Evolutionary conservation across 2,113 vertebrate species (phyloP).

Genomic region (Pheucticus melanocephalus): DNA sequence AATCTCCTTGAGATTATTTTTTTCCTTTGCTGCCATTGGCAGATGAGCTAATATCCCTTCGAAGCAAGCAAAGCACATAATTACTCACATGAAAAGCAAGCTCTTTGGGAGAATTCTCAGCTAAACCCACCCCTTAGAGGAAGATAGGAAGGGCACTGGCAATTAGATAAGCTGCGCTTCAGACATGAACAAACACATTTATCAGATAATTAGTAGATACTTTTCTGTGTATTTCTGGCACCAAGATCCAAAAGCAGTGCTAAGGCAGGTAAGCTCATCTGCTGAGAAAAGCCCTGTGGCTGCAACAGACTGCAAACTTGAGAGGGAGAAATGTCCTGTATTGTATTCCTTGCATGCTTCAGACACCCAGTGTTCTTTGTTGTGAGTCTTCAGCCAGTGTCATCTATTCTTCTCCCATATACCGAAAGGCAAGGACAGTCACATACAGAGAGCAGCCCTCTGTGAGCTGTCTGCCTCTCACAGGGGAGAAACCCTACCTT

Average conservation of each 20-base stretch:
- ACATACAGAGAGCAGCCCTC: neutral
- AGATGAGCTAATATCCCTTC: slow-evolving; percentile 63
- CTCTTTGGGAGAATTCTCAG: slow-evolving; percentile 81
- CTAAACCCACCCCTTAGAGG: slow-evolving; percentile 75
- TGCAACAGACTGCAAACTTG: slow-evolving; percentile 68
- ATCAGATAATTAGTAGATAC: slow-evolving; percentile 88
- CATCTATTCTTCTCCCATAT: neutral
- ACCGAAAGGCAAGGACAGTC: neutral
- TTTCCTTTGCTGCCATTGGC: slow-evolving; percentile 40
- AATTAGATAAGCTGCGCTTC: slow-evolving; percentile 83
- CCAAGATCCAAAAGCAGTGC: slow-evolving; percentile 65
- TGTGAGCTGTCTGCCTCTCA: neutral
- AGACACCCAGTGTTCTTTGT: neutral
- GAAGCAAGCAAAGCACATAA: slow-evolving; percentile 85
- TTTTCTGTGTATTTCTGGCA: slow-evolving; percentile 86
- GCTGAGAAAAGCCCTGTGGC: slow-evolving; percentile 72
- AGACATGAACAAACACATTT: slow-evolving; percentile 87
- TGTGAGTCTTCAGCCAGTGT: neutral
- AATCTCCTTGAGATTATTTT: slow-evolving; percentile 3
- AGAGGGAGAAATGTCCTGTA: neutral
- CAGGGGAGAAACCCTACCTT: neutral
- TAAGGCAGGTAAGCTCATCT: slow-evolving; percentile 75
- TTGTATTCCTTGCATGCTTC: neutral
- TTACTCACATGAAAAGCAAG: slow-evolving; percentile 85
- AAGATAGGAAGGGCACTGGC: slow-evolving; percentile 75